Base-by-base conservation (phyloP, 2,888 invertebrate genomes). In the Amphipoea lucens region DNA sequence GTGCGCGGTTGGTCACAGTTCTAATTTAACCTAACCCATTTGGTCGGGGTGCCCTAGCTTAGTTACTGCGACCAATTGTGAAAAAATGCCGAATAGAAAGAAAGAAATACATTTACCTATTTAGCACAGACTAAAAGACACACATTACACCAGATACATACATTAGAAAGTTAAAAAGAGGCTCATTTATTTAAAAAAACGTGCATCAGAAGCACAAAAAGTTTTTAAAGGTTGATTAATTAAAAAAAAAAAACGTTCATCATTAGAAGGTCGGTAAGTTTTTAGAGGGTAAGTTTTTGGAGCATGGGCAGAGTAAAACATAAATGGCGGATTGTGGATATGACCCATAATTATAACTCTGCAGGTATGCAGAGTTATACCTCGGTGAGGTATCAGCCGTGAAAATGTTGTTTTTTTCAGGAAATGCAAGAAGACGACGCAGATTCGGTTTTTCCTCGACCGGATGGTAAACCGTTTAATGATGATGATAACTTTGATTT, bases 381-480 rank as follows among this genome's bases (percentile, higher is more conserved):
- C 5, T 2, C 5, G n/a, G 0, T 0, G n/a, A 42, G 14, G 17
- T 20, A 12, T 40, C 4, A 45, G 36, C 0, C 4, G 6, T 23
- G 2, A 17, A 36, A 23, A 9, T 23, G 7, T 29, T 12, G 40
- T 20, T 45, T 60, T 60, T 29, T 82, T 4, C 20, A 82, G 82
- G 65, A 51, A n/a, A 14, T 42, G 5, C 20, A 63, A n/a, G 48
- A 57, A n/a, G n/a, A n/a, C 23, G 57, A 68, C 0, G 7, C 17
- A 4, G 77, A 81, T 0, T 6, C 54, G 0, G 1, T 69, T 17
- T 77, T 82, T 23, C 76, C 77, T n/a, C 0, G 17, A 9, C 40
- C 72, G 9, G 76, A 83, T 29, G 79, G 83, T 0, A 48, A 11
- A 9, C 42, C 69, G 0, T 81, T 36, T n/a, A 29, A 11, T 20